phyloP scores from a whole-genome alignment of 2,888 invertebrate species.

The Spilosoma lubricipeda region DNA sequence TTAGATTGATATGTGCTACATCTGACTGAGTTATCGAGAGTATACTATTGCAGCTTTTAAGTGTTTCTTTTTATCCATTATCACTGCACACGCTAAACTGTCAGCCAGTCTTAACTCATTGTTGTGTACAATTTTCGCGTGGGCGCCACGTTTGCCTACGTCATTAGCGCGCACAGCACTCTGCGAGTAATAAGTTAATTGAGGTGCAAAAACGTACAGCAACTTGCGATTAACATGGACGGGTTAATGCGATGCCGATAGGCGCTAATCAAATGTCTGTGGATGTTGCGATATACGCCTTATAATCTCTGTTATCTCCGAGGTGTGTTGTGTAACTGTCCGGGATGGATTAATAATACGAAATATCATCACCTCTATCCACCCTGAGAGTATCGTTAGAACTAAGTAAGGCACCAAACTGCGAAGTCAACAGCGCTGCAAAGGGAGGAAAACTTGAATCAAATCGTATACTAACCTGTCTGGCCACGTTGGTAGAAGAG shows the following conservation, averaged over 20 bases:
- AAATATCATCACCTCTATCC: too few species aligned
- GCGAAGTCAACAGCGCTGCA: too few species aligned
- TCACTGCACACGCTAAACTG: slow-evolving; percentile 25
- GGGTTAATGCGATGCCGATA: slow-evolving; percentile 61
- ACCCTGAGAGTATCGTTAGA: too few species aligned
- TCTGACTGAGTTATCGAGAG: neutral
- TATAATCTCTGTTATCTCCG: neutral
- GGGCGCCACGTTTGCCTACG: slow-evolving; percentile 46
- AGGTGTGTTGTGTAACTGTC: neutral
- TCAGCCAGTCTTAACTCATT: slow-evolving; percentile 14
- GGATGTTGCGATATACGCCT: neutral
- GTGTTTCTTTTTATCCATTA: slow-evolving; percentile 17
- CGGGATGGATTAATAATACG: too few species aligned
- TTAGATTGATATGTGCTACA: neutral
- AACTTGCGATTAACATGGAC: slow-evolving; percentile 66
- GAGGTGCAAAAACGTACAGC: slow-evolving; percentile 79
- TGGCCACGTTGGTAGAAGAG: too few species aligned
- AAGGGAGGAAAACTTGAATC: too few species aligned
- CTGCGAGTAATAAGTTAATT: slow-evolving; percentile 81
- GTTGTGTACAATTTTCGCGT: slow-evolving; percentile 29
- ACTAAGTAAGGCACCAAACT: too few species aligned
- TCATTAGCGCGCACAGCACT: slow-evolving; percentile 67
- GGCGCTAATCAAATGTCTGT: slow-evolving; percentile 57
- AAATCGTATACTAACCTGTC: too few species aligned
- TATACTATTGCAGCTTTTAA: neutral